phyloP scores from a whole-genome alignment of 2,797 vertebrate species.

The Coluber constrictor region DNA sequence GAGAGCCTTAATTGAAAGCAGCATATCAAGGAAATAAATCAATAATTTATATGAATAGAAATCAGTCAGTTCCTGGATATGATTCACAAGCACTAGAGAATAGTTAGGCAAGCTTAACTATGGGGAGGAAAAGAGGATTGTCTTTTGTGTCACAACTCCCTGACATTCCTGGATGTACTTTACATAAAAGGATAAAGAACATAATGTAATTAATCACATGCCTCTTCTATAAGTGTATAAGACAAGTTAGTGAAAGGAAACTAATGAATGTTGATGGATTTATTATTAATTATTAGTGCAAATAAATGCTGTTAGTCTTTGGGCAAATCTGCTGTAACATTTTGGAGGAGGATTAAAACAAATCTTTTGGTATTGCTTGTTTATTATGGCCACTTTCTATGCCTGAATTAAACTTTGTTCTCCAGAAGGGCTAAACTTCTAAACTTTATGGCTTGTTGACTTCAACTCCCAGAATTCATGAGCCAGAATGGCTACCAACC shows the following conservation, averaged over 20 bases:
- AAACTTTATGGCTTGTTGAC: neutral
- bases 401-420: neutral
- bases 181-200: neutral
- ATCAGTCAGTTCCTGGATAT: neutral
- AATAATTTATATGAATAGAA: neutral
- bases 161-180: neutral
- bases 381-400: neutral
- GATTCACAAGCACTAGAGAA: neutral
- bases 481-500: neutral
- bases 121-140: neutral
- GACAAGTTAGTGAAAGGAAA: neutral
- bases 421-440: neutral
- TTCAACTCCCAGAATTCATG: neutral
- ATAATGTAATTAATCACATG: neutral
- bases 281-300: neutral
- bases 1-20: neutral
- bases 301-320: rapidly evolving
- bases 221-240: rapidly evolving
- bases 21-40: neutral
- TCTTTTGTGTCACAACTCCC: neutral
- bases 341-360: neutral
- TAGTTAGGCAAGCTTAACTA: neutral
- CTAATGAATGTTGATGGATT: neutral
- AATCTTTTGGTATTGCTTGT: neutral
- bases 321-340: neutral